Percentiles rank a stretch among this genome's conserved stretches.
Evolutionary conservation across 2,113 vertebrate species (phyloP).

Genomic region (Corythoichthys intestinalis): DNA sequence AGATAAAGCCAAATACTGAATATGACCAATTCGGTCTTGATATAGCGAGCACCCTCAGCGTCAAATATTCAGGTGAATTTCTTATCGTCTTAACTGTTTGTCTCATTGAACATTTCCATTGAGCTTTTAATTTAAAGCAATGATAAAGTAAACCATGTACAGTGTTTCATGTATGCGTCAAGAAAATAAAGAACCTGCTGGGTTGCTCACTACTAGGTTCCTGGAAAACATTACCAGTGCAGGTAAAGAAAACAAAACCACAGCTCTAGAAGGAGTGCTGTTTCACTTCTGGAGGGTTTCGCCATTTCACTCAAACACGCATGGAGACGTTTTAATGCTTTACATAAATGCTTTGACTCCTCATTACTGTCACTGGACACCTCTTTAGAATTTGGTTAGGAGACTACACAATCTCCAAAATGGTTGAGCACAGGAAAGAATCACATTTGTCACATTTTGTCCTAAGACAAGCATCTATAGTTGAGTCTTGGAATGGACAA

Average conservation of each 20-base stretch:
- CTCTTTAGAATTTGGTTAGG: slow-evolving; percentile 31
- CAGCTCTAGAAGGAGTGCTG: slow-evolving; percentile 25
- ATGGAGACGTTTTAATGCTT: slow-evolving; percentile 39
- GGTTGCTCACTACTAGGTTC: slow-evolving; percentile 30
- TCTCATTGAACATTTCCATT: slow-evolving; percentile 41
- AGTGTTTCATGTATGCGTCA: slow-evolving; percentile 29
- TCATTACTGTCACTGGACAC: not conserved
- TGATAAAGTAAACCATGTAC: slow-evolving; percentile 27
- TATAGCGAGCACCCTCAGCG: not conserved
- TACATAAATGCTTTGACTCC: not conserved
- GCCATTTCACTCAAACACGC: slow-evolving; percentile 72
- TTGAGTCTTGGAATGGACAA: not conserved
- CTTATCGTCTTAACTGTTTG: slow-evolving; percentile 37
- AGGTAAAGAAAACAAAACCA: slow-evolving; percentile 33
- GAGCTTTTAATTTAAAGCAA: slow-evolving; percentile 59
- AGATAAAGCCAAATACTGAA: slow-evolving; percentile 28
- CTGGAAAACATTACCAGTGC: slow-evolving; percentile 41
- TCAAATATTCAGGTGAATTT: slow-evolving; percentile 20
- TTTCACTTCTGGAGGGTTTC: slow-evolving; percentile 33
- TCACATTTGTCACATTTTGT: not conserved
- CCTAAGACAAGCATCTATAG: not conserved
- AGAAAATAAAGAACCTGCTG: slow-evolving; percentile 32
- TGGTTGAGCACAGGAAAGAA: slow-evolving; percentile 12
- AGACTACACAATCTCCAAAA: slow-evolving; percentile 24
- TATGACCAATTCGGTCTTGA: slow-evolving; percentile 6